Evolutionary conservation across 2,797 vertebrate species (phyloP), one percentile per base, ranked within the genome.

Genomic region (Anolis apletophallus): DNA sequence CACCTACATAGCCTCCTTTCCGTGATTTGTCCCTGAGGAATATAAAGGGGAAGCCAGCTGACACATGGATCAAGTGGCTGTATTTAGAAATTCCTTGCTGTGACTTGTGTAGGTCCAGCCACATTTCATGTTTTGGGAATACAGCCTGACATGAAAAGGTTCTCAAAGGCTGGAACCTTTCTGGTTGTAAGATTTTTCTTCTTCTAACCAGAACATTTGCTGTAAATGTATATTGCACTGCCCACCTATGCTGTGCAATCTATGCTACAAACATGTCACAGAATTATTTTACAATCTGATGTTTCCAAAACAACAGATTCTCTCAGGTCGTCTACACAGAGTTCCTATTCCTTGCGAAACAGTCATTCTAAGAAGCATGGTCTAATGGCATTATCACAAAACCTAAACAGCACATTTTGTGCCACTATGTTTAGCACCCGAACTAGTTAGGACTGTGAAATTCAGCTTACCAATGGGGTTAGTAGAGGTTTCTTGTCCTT

Each of bases 401-500:
- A 81, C 5, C 16, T 68, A 32, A 71, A 81, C 11, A 3, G 8
- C 11, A 3, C 50, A 52, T 16, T 11, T 14, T 7, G 12, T 46
- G 19, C 8, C 10, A 13, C 10, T 59, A 8, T 17, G 23, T 16
- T 50, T n/a, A 52, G 40, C 14, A 40, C 23, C n/a, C 46, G 1
- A 50, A 72, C 5, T 52, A 67, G 55, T 12, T 67, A 55, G 13
- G 26, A 16, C 8, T 5, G 29, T 69, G 36, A 69, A 57, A 61
- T 80, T 40, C 54, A 78, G 83, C 93, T 97, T 94, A 99, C 99
- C 99, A 50, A 99, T 99, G 87, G 99, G 98, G 81, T 99, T 99
- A 88, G 99, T 99, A 92, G 99, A 99, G 0, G 99, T 99, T 96
- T 99, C 98, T 83, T 99, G 98, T 74, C 98, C 98, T 93, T 99